A percentile compares a stretch with the other conserved stretches of the same genome.
These are phyloP conservation scores for Decapterus maruadsi DNA, from an alignment of 2,797 vertebrate species.

Conservation along the genomic window DNA sequence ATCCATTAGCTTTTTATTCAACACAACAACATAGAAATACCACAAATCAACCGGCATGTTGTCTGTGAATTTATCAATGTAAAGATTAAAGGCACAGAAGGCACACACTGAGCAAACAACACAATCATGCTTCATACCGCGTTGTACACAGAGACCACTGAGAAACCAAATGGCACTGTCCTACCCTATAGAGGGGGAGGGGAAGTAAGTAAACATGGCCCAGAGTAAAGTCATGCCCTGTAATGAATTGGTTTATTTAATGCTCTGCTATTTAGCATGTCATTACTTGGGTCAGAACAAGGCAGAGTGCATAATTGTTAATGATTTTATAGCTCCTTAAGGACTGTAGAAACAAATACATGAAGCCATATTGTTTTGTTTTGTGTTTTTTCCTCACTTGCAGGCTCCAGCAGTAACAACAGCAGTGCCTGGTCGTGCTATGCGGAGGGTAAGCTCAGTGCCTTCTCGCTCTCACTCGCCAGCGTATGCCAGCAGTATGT, in stretches of 20 bases:
- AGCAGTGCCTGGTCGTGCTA: constrained; percentile 86
- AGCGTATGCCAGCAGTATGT: constrained; percentile 90
- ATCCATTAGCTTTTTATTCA: constrained; percentile 4
- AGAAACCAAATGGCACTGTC: constrained; percentile 66
- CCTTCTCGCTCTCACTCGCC: constrained; percentile 95
- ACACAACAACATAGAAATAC: constrained; percentile 1
- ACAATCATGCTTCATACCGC: constrained; percentile 54
- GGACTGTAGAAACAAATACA: constrained; percentile 2
- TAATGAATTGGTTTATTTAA: constrained; percentile 52
- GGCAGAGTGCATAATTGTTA: constrained; percentile 4
- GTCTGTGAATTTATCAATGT: not conserved
- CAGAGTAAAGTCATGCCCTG: constrained; percentile 46
- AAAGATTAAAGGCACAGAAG: constrained; percentile 46
- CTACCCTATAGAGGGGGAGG: constrained; percentile 22
- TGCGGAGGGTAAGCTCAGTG: constrained; percentile 95
- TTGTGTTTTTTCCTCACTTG: not conserved
- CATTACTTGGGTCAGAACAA: constrained; percentile 8
- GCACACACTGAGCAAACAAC: constrained; percentile 32
- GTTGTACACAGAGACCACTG: constrained; percentile 59
- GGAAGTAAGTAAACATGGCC: constrained; percentile 47
- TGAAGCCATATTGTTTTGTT: not conserved
- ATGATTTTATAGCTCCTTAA: constrained; percentile 29
- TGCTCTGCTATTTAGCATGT: constrained; percentile 31
- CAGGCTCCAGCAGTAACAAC: constrained; percentile 85
- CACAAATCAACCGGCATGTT: not conserved